Evolutionary conservation across 2,113 vertebrate genomes (phyloP).

Genomic region (Oryctolagus cuniculus): DNA sequence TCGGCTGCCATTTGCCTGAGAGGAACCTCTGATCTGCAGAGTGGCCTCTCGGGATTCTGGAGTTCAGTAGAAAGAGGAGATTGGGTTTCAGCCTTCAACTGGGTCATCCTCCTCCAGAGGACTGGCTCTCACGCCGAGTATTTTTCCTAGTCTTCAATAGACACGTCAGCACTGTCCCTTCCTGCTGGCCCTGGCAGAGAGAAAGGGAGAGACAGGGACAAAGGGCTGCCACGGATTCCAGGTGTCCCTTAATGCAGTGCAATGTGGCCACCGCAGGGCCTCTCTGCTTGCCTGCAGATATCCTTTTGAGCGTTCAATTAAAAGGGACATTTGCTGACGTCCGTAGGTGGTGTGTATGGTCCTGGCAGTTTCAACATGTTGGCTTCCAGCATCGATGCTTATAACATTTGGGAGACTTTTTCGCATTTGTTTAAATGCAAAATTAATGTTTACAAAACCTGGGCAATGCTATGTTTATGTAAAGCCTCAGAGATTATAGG

Average conservation of each 20-base stretch:
- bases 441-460: background rate
- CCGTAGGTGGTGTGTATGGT: slow-evolving; percentile 64
- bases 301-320: slow-evolving; percentile 86
- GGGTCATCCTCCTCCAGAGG: slow-evolving; percentile 69
- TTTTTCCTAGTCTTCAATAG: slow-evolving; percentile 82
- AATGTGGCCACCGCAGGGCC: slow-evolving; percentile 72
- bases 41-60: background rate
- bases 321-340: slow-evolving; percentile 87
- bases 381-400: slow-evolving; percentile 68
- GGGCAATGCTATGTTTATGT: background rate
- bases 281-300: slow-evolving; percentile 79
- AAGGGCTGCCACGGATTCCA: slow-evolving; percentile 78
- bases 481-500: background rate
- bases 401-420: slow-evolving; percentile 59
- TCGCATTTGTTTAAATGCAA: slow-evolving; percentile 39
- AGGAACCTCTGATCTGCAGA: background rate
- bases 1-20: background rate
- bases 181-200: slow-evolving; percentile 81
- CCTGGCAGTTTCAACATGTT: slow-evolving; percentile 70
- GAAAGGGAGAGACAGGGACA: slow-evolving; percentile 80
- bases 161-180: slow-evolving; percentile 79
- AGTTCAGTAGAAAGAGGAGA: background rate
- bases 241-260: slow-evolving; percentile 82
- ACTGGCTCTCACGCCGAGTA: slow-evolving; percentile 68
- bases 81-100: slow-evolving; percentile 60